Conservation (phyloP, 2,888 invertebrate species). For the Cistogaster globosa region DNA sequence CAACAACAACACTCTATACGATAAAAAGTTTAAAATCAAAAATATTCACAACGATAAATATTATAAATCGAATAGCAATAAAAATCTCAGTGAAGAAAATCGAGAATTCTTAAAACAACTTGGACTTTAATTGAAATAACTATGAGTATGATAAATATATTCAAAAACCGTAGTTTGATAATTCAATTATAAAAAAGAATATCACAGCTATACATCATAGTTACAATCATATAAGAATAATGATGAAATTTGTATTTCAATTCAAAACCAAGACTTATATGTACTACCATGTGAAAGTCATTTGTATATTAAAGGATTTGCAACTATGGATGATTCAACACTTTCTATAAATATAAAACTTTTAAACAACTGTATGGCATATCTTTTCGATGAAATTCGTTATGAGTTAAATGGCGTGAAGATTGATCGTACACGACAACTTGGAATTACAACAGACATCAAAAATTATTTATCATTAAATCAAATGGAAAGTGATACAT, state of each 20-base stretch:
- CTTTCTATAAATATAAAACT: slow-evolving; percentile 10
- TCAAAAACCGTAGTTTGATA: slow-evolving; percentile 68
- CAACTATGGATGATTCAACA: slow-evolving; percentile 22
- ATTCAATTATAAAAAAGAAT: slow-evolving; percentile 73
- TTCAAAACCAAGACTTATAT: slow-evolving; percentile 71
- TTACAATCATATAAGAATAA: slow-evolving; percentile 74
- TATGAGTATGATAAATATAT: slow-evolving; percentile 68
- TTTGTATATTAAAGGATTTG: slow-evolving; percentile 70
- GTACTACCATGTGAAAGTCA: slow-evolving; percentile 66
- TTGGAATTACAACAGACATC: too few species aligned
- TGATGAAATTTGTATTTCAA: slow-evolving; percentile 73
- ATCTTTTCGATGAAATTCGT: slow-evolving; percentile 78
- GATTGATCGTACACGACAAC: slow-evolving; percentile 50
- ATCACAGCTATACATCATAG: slow-evolving; percentile 76
- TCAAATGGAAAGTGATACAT: too few species aligned
- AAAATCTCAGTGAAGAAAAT: too few species aligned
- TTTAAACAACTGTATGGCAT: slow-evolving; percentile 75
- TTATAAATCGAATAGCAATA: background rate
- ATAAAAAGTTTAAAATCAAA: background rate
- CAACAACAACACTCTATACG: background rate
- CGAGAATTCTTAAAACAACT: background rate
- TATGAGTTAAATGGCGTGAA: slow-evolving; percentile 79
- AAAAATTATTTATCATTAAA: too few species aligned
- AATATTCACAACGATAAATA: background rate
- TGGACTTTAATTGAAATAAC: slow-evolving; percentile 20